Conservation (phyloP, 1,140 invertebrate genomes). For the Anadara kagoshimensis region DNA sequence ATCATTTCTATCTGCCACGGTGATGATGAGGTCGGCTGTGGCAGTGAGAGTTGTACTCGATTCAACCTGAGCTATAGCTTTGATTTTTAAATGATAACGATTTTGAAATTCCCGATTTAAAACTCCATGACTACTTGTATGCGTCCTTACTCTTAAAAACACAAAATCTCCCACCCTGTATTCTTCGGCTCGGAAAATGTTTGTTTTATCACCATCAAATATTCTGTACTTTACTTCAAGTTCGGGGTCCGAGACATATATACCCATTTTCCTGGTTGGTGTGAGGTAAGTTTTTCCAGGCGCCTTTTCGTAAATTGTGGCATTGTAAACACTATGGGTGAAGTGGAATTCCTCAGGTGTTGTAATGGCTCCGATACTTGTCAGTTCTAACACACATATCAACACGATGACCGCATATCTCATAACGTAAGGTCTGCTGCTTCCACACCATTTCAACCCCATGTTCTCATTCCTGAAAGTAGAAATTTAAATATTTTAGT, state of each 20-base stretch:
- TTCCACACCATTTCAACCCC: no score
- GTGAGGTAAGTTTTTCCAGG: slow-evolving; percentile 87
- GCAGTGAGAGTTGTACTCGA: slow-evolving; percentile 77
- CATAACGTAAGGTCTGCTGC: neutral
- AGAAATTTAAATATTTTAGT: no score
- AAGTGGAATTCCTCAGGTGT: slow-evolving; percentile 77
- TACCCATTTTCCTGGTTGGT: slow-evolving; percentile 81
- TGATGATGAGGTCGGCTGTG: slow-evolving; percentile 85
- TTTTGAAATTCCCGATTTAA: slow-evolving; percentile 93
- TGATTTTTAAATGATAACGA: slow-evolving; percentile 86
- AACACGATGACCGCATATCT: neutral
- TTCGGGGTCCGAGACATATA: slow-evolving; percentile 72
- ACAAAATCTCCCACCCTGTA: slow-evolving; percentile 92
- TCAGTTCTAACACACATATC: neutral
- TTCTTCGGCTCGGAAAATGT: slow-evolving; percentile 94
- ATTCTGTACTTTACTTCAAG: slow-evolving; percentile 83
- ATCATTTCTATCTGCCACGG: slow-evolving; percentile 92
- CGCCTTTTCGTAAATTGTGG: slow-evolving; percentile 92
- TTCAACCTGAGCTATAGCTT: slow-evolving; percentile 80
- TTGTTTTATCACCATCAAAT: slow-evolving; percentile 87
- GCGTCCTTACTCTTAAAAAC: slow-evolving; percentile 90
- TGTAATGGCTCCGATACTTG: neutral
- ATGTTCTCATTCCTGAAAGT: no score
- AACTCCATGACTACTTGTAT: slow-evolving; percentile 87
- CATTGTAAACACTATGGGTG: slow-evolving; percentile 87